These are phyloP conservation scores for Eremobia ochroleuca DNA, from an alignment of 2,888 invertebrate species.

Conservation along the genomic window DNA sequence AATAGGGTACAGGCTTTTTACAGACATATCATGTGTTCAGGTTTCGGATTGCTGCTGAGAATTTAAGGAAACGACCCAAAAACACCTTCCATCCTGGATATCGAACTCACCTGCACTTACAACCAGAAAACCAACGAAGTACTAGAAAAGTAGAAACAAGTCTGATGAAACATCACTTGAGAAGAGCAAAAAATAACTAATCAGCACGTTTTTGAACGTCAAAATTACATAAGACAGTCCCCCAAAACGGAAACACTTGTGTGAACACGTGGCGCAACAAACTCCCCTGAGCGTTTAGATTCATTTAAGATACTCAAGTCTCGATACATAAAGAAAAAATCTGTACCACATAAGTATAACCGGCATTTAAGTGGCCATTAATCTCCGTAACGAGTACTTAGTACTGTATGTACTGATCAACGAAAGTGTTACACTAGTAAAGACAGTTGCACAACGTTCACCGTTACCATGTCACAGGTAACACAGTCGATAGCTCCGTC, in stretches of 20 bases:
- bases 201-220: background rate
- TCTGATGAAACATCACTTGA: background rate
- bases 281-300: background rate
- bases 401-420: constrained; percentile 38
- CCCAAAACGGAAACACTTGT: no score
- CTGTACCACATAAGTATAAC: constrained; percentile 9
- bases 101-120: background rate
- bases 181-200: no score
- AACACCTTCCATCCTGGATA: no score
- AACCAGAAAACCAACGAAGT: background rate
- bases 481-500: constrained; percentile 1
- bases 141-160: background rate
- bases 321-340: constrained; percentile 3
- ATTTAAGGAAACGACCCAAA: no score
- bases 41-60: no score
- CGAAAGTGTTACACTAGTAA: constrained; percentile 52
- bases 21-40: no score
- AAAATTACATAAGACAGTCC: background rate
- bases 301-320: background rate
- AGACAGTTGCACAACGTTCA: constrained; percentile 39
- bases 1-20: no score
- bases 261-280: no score
- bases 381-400: constrained; percentile 40
- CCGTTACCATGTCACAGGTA: constrained; percentile 39
- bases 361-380: constrained; percentile 29